Evolutionary conservation across 2,113 vertebrate genomes (phyloP).

Genomic region (Ciconia stormi): DNA sequence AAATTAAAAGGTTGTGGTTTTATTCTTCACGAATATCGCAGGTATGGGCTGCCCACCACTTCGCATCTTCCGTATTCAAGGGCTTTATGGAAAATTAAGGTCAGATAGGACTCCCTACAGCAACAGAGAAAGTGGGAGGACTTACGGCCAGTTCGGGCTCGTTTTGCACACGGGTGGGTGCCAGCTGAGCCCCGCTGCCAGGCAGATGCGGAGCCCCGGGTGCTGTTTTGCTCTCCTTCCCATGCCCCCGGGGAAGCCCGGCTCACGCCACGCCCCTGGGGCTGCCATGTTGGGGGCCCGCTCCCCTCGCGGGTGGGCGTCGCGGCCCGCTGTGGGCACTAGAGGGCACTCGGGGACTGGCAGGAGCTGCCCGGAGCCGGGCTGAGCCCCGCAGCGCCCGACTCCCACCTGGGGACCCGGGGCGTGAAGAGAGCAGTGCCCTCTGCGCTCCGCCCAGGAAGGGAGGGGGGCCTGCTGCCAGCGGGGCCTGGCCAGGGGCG

Average conservation of each 20-base stretch:
- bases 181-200: fast-evolving
- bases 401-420: not conserved
- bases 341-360: constrained; percentile 42
- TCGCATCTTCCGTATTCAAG: not conserved
- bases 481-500: not conserved
- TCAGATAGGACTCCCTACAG: not conserved
- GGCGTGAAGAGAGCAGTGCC: fast-evolving
- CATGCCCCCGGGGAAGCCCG: fast-evolving
- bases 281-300: not conserved
- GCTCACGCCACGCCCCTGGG: not conserved
- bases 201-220: not conserved
- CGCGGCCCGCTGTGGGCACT: not conserved
- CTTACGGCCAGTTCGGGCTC: not conserved
- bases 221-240: fast-evolving
- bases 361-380: too few species aligned
- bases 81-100: not conserved
- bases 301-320: not conserved
- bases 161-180: not conserved
- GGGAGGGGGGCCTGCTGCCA: fast-evolving
- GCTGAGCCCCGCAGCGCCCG: too few species aligned
- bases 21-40: not conserved
- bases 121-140: not conserved
- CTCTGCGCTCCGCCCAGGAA: fast-evolving
- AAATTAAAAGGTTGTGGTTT: not conserved
- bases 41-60: not conserved